Evolutionary conservation across 2,888 invertebrate species (phyloP), one percentile per base, ranked within the genome.

Genomic region (Yponomeuta sedellus): DNA sequence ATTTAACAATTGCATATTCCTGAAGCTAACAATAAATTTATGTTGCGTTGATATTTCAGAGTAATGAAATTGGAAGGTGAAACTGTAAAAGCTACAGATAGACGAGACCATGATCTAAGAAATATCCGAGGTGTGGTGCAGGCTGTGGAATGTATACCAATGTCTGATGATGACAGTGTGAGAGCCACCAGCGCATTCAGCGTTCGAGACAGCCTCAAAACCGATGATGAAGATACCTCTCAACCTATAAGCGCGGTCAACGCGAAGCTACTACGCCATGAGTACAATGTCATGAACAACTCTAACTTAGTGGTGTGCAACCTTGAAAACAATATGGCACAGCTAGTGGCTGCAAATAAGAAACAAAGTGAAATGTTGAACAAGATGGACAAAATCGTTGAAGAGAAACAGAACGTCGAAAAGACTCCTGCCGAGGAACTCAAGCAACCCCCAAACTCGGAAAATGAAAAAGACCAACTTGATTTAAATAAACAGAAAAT

Each of bases 111-210:
- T 70, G 87, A 89, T 68, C 74, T 89, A 40, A 79, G 88, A 1
- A 85, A 85, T 68, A 78, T 80, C 2, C 77, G 82, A 22, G 75
- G 74, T n/a, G 85, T 82, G 2, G 80, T 83, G 79, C 88, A 86
- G 71, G 86, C 83, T 0, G 77, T 84, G 74, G 91, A 92, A 69
- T 91, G 89, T 72, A 78, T 90, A 0, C 89, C 88, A 0, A 85
- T 92, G 71, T 92, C 92, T 0, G 92, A 92, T 66, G 92, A 92
- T 68, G 92, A 92, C 70, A 92, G 92, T 67, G 86, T 92, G 0
- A 72, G 92, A 70, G 92, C 91, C 0, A 90, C 88, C 0, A 92
- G 92, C 70, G 91, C 91, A 0, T 87, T 91, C 69, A 92, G 92
- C 70, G 85, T 90, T 0, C 74, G 91, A 69, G 92, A 92, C 69